Evolutionary conservation across 2,113 vertebrate species (phyloP), one percentile per base, ranked within the genome.

Genomic region (Alligator mississippiensis): DNA sequence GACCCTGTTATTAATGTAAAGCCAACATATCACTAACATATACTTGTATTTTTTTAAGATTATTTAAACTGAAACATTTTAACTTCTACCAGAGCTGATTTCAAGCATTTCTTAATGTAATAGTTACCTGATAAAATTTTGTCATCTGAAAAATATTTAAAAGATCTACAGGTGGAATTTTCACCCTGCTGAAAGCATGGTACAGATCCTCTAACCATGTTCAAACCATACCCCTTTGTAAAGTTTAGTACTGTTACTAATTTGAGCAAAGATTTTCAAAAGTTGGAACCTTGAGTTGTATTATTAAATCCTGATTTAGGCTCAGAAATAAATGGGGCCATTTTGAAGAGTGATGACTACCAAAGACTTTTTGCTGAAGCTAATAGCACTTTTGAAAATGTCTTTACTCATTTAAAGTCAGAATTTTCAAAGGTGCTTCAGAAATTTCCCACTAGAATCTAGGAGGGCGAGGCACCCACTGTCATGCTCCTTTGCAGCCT

Each of bases 1-100:
- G 25, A 5, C 6, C 28, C 0, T 22, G 17, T 1, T 74, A 19
- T 60, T 87, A 54, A 64, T 74, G 63, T 30, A 10, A 86, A 30
- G 15, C 4, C 4, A 81, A 16, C 2, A 4, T 77, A 30, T 72
- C 9, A 6, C 28, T 75, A 2, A 0, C 21, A 81, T 9, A 5
- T 74, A 6, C 38, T 89, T 47, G 47, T 47, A 9, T 47, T 47
- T 47, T 47, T 47, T 90, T 4, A 30, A 77, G 7, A 30, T 15
- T 63, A 66, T 72, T 34, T n/a, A 4, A 88, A 84, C 15, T 84
- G 38, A 34, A 85, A 66, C 7, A 47, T 9, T 7, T 17, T 72
- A 66, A 78, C 61, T 72, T 79, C 63, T 30, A 74, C 3, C n/a
- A 3, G 61, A 64, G 19, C 25, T 47, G 16, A 1, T n/a, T 54